Conservation (phyloP, 2,797 vertebrate species). For the Masticophis lateralis region DNA sequence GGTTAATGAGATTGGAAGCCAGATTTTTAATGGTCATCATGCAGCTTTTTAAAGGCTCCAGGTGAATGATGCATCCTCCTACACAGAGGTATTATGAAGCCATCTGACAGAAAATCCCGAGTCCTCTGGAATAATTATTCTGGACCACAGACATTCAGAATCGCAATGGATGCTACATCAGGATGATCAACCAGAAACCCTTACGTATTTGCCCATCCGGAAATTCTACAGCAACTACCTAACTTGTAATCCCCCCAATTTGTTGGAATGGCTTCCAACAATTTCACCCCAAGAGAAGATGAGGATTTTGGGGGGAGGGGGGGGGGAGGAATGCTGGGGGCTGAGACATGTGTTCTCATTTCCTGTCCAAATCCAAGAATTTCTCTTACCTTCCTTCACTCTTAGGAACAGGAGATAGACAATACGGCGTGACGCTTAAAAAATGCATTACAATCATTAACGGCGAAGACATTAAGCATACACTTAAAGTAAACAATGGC, state of each 20-base stretch:
- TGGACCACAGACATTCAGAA: constrained; percentile 19
- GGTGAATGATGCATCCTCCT: neutral
- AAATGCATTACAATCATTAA: neutral
- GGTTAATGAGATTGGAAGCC: neutral
- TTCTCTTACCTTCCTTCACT: constrained; percentile 6
- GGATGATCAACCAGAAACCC: neutral
- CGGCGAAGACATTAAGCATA: constrained; percentile 23
- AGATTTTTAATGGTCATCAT: neutral
- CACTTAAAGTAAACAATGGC: constrained; percentile 26
- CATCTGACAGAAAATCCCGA: neutral
- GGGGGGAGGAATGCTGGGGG: neutral
- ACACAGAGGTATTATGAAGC: neutral
- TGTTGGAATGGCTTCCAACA: neutral
- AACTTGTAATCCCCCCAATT: neutral
- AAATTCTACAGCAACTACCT: neutral
- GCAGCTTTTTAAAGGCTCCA: neutral
- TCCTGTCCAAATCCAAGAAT: constrained; percentile 21
- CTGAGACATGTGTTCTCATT: neutral
- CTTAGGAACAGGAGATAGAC: constrained; percentile 22
- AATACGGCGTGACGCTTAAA: constrained; percentile 1
- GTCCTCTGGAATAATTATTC: neutral
- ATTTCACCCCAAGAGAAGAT: neutral
- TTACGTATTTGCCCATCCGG: neutral
- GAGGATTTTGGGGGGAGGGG: neutral
- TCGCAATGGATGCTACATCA: neutral